Evolutionary conservation across 2,888 invertebrate species (phyloP), one percentile per base, ranked within the genome.

Genomic region (Anorthoa munda): DNA sequence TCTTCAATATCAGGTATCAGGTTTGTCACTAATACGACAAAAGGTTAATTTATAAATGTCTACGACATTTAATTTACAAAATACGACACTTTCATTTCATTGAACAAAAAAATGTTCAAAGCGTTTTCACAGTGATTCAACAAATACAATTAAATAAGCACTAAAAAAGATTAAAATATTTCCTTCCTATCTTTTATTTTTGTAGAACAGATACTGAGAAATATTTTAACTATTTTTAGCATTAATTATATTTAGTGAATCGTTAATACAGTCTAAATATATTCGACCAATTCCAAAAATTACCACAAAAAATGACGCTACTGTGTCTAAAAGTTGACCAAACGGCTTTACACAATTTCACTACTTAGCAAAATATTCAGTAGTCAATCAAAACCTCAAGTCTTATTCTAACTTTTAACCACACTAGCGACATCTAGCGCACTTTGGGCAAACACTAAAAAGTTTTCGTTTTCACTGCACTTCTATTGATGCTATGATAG

Each of bases 401-500:
- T 63, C 45, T 51, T 31, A 63, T 2, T 17, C 18, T 13, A 71
- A 84, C 77, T 82, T 82, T 63, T 75, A 80, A 61, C 12, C 86
- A 84, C 78, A 77, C 70, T 72, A 74, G 31, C 64, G 59, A 74
- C 74, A 66, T 3, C 17, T n/a, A 13, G 11, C n/a, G 23, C 80
- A 58, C 61, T 64, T 45, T 39, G 26, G 72, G 46, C 26, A 39
- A 26, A 66, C 73, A 66, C 77, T 78, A 64, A 67, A 74, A 66
- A 72, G 59, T 79, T 68, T 72, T 77, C 64, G 58, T 21, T 58
- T 7, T 51, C 80, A 83, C 66, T 72, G 56, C 66, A 72, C 70
- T 74, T n/a, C 17, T 70, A 55, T 67, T 78, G 50, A 74, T 77
- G 90, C 92, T 95, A 96, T 86, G 95, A 91, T 0, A 95, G 87